Base-by-base conservation (phyloP, 2,888 invertebrate species). In the Tanypteryx hageni region DNA sequence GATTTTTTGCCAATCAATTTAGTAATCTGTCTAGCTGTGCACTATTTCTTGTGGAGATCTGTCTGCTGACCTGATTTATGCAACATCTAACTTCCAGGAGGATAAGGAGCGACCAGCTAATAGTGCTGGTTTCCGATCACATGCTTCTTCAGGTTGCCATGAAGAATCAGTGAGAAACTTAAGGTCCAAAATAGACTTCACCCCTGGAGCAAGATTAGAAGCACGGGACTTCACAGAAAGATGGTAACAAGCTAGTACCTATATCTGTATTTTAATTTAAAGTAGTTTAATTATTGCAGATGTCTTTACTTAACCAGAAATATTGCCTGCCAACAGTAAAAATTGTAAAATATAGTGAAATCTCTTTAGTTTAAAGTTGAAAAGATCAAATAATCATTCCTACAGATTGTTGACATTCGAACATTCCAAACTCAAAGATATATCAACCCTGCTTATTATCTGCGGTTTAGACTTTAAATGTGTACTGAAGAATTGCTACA, bases 191-290 rank as follows among this genome's bases (percentile, higher is more conserved):
- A 64, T 89, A 44, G 64, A 68, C 18, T 89, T 89, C 44, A 44
- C 89, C 0, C 89, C 89, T 11, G 89, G 89, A 44, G 89, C 89
- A 9, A 89, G 44, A 64, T 89, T 89, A 44, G 89, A 89, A 27
- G 89, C 89, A n/a, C 61, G 89, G 27, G 89, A 89, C 64, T 89
- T 89, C 56, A 89, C 89, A 5, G 89, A 89, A 56, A 89, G 89
- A 89, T 89, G 89, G 89, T 89, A 68, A 86, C 31, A 9, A 86
- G 1, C 0, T 4, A 18, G 9, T 1, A 76, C 27, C 14, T 31
- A 44, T 82, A 31, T 10, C 82, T 81, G 8, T 68, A 68, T 13
- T 68, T 68, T n/a, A 16, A 68, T 8, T 64, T 64, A 2, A 44
- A 44, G 44, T 44, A 44, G 44, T 44, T 44, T 44, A 44, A 44